Base-by-base conservation (phyloP, 2,888 invertebrate genomes). In the Trilocha varians region DNA sequence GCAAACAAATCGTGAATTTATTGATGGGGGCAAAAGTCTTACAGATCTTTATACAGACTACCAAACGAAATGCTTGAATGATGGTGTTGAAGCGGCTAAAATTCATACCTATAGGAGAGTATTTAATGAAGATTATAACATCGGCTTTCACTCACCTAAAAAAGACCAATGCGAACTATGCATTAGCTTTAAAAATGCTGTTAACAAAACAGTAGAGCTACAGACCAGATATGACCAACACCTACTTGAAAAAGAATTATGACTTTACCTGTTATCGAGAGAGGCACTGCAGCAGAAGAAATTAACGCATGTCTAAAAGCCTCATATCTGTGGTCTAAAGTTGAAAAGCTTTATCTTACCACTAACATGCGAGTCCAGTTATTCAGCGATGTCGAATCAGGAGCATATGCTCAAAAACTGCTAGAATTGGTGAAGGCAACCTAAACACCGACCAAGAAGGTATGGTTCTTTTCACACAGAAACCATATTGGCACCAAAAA, bases 271-370 rank as follows among this genome's bases (percentile, higher is more conserved):
- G 53, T 56, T 39, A 50, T 55, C 37, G 42, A 44, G 39, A 45
- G 48, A 45, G 55, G 51, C 40, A 56, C 58, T 38, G 37, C 48
- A 42, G 56, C 53, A 39, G 57, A 58, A 38, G 50, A 58, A 50
- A 50, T 55, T 33, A 55, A 54, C 17, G 50, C 53, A 43, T 55
- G 55, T 50, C 44, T 53, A 9, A 58, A 55, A 41, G 41, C 48
- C 5, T 55, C 52, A 42, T 39, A 42, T 38, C 36, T 57, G 39
- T 57, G 50, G 45, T 2, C 39, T 13, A 34, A 41, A 16, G 25
- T 45, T 36, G 54, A 52, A 49, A 55, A 50, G 42, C 50, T 55
- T 35, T 37, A 49, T 43, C 51, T 56, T 33, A 53, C 51, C 40
- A 48, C 40, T 38, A 57, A 57, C 45, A 56, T 55, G 55, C 48